These are phyloP conservation scores for Phocoena sinus DNA, from an alignment of 2,113 vertebrate genomes.

Conservation along the genomic window DNA sequence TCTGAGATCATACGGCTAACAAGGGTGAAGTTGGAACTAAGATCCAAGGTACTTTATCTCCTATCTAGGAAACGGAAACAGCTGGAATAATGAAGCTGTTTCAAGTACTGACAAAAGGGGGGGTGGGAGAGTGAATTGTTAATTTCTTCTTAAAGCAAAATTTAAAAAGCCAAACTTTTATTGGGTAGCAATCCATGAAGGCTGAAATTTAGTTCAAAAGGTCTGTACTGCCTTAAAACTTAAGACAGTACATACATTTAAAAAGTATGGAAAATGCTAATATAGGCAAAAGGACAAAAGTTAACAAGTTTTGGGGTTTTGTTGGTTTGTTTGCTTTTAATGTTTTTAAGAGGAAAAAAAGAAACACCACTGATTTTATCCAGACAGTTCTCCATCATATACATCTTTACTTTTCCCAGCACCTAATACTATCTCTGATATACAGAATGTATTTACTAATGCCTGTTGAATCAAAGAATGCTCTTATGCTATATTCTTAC, in stretches of 20 bases:
- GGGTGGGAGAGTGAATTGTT: neutral
- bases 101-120: neutral
- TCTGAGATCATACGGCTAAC: neutral
- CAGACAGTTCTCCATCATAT: neutral
- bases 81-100: neutral
- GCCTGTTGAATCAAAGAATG: neutral
- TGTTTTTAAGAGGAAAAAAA: neutral
- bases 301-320: neutral
- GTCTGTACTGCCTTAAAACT: neutral
- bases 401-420: neutral
- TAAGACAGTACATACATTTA: neutral
- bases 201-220: slow-evolving; percentile 25
- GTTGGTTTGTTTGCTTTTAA: neutral
- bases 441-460: slow-evolving; percentile 12
- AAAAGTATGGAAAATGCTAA: neutral
- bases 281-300: slow-evolving; percentile 8
- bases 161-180: neutral
- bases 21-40: neutral
- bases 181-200: neutral
- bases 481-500: slow-evolving; percentile 12
- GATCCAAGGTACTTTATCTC: neutral
- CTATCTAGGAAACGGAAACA: neutral
- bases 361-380: neutral
- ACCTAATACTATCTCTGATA: neutral
- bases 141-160: slow-evolving; percentile 39